A percentile compares a stretch with the other conserved stretches of the same genome.
These are phyloP conservation scores for Pogonus chalceus DNA, from an alignment of 1,140 invertebrate genomes.

Conservation along the genomic window DNA sequence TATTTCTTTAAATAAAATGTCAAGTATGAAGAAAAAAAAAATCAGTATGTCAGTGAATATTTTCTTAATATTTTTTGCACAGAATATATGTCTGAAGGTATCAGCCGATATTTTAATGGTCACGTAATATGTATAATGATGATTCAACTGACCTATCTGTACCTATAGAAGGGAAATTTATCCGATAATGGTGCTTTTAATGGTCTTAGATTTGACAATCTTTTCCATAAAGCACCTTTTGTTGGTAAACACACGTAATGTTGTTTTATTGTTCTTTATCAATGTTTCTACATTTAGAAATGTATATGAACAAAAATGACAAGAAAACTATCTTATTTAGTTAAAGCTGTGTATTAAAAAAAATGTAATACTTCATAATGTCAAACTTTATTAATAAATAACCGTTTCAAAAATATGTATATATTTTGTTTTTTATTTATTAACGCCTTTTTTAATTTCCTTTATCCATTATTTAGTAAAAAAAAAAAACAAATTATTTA, in stretches of 20 bases:
- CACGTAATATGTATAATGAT: background rate
- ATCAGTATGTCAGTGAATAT: background rate
- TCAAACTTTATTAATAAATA: constrained; percentile 8
- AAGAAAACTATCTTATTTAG: constrained; percentile 4
- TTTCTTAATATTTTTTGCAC: background rate
- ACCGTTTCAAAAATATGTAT: constrained; percentile 4
- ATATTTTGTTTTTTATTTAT: too few species aligned
- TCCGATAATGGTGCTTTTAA: background rate
- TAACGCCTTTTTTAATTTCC: too few species aligned
- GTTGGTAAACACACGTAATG: constrained; percentile 3
- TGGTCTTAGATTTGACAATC: background rate
- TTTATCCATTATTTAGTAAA: too few species aligned
- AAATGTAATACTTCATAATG: constrained; percentile 6
- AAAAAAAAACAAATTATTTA: too few species aligned
- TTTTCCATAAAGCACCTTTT: constrained; percentile 3
- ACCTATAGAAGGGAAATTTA: background rate
- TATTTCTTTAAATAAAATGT: too few species aligned
- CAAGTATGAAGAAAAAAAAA: too few species aligned
- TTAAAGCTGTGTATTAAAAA: constrained; percentile 5
- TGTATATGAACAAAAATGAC: constrained; percentile 1
- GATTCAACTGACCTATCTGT: background rate
- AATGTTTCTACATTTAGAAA: constrained; percentile 6
- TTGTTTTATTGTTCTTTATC: constrained; percentile 6
- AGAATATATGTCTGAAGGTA: background rate
- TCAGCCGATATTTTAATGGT: background rate